Base-by-base conservation (phyloP, 2,888 invertebrate genomes). In the Phaonia tiefii region DNA sequence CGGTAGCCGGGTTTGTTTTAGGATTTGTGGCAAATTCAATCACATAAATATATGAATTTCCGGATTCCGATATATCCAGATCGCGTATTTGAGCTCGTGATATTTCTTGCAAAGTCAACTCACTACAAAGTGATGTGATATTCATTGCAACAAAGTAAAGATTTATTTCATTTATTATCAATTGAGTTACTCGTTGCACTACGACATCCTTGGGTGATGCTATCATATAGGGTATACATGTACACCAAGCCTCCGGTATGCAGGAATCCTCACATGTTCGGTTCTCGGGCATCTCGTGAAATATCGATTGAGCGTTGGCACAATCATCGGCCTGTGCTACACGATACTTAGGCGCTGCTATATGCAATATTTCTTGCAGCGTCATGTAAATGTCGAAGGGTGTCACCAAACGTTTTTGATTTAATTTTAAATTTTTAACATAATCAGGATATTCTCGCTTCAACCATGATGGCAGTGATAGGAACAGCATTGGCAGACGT, bases 361-460 rank as follows among this genome's bases (percentile, higher is more conserved):
- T 84, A 22, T 89, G 87, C 25, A 94, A 87, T 44, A 95, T 90
- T 83, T 95, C 93, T 26, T 93, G 89, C 4, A 95, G 86, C 0
- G 95, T 95, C 88, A 94, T 92, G 86, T 94, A 93, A 7, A 96
- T 86, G 86, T 96, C 96, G 85, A 93, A 95, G 0, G 95, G 95
- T 13, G 94, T 94, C 0, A 94, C 93, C 49, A 96, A 89, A 58
- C 93, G 92, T 83, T 93, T 92, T 54, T 92, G 92, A 87, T 96
- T 96, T 0, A 90, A 84, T 63, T 90, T 87, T 42, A 95, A 87
- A 54, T 92, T 92, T 15, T 89, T 88, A 8, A 92, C 92, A 82
- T 93, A 92, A 0, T 90, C 86, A 0, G 93, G 92, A 84, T 93
- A 90, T 71, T 90, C 90, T 1, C 89, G 88, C 71, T 91, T 92